Evolutionary conservation across 2,888 invertebrate genomes (phyloP).

Genomic region (Andrena fulva): DNA sequence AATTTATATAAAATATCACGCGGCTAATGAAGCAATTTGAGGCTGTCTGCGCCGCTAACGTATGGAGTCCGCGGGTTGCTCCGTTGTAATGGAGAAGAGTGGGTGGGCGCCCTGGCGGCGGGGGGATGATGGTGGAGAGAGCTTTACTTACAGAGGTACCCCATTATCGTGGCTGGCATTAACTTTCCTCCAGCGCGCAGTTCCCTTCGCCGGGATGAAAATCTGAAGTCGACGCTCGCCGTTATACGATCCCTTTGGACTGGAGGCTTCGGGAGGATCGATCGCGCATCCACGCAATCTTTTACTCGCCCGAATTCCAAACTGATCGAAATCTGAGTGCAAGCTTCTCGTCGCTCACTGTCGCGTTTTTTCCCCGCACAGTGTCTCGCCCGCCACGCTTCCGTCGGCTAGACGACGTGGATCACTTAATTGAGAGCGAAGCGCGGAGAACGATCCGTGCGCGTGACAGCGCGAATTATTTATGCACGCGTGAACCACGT

Average conservation of each 20-base stretch:
- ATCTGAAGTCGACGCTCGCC: constrained; percentile 55
- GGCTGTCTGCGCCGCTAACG: constrained; percentile 82
- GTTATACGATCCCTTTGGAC: constrained; percentile 1
- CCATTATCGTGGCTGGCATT: constrained; percentile 68
- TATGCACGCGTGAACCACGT: constrained; percentile 63
- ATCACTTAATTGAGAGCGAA: constrained; percentile 66
- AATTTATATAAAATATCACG: constrained; percentile 84
- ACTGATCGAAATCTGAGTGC: not conserved
- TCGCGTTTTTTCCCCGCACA: not conserved
- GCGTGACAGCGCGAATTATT: constrained; percentile 71
- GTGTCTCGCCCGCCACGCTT: constrained; percentile 12
- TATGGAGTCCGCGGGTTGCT: constrained; percentile 79
- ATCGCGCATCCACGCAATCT: not conserved
- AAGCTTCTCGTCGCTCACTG: not conserved
- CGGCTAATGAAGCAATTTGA: constrained; percentile 85
- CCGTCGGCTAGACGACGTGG: constrained; percentile 57
- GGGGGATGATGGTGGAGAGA: constrained; percentile 53
- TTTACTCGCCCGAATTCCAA: not conserved
- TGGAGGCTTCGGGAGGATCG: not conserved
- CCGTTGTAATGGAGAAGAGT: constrained; percentile 75
- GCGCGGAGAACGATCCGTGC: constrained; percentile 56
- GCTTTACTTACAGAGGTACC: constrained; percentile 68
- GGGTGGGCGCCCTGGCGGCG: constrained; percentile 26
- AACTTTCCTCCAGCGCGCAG: constrained; percentile 64
- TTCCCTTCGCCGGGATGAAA: constrained; percentile 59